These are phyloP conservation scores for Bryconaethiops microstoma DNA, from an alignment of 2,797 vertebrate species.

Conservation along the genomic window DNA sequence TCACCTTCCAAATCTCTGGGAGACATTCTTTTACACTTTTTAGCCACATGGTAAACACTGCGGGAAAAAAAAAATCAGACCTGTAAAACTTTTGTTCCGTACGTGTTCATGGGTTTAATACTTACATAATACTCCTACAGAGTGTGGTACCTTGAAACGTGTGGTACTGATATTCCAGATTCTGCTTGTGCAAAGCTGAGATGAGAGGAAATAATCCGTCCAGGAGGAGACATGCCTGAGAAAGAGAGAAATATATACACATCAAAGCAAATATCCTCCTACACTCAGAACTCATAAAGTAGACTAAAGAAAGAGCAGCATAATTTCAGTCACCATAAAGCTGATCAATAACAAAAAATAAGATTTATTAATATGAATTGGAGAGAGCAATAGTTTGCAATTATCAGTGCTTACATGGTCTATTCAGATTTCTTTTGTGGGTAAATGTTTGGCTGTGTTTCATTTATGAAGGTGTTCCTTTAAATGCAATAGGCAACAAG, in stretches of 20 bases:
- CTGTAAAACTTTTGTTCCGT: not conserved
- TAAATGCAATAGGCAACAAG: not conserved
- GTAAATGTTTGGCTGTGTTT: not conserved
- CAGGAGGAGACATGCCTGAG: conserved; percentile 77
- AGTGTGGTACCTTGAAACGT: conserved; percentile 83
- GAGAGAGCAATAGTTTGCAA: no score
- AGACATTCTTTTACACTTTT: conserved; percentile 79
- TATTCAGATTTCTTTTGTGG: no score
- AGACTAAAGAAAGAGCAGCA: not conserved
- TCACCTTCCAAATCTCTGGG: conserved; percentile 73
- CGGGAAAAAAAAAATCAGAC: not conserved
- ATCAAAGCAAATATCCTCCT: conserved; percentile 7
- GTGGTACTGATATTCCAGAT: conserved; percentile 80
- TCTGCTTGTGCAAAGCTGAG: conserved; percentile 75
- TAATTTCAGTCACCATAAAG: not conserved
- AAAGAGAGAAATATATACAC: not conserved
- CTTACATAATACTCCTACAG: conserved; percentile 13
- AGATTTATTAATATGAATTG: not conserved
- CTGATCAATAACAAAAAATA: not conserved
- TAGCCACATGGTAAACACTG: conserved; percentile 86
- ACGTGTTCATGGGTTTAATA: not conserved
- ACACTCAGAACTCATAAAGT: not conserved
- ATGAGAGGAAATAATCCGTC: conserved; percentile 80
- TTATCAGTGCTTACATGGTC: no score
- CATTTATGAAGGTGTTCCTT: not conserved